Evolutionary conservation across 2,888 invertebrate genomes (phyloP), one percentile per base, ranked within the genome.

Genomic region (Napeogenes sylphis): DNA sequence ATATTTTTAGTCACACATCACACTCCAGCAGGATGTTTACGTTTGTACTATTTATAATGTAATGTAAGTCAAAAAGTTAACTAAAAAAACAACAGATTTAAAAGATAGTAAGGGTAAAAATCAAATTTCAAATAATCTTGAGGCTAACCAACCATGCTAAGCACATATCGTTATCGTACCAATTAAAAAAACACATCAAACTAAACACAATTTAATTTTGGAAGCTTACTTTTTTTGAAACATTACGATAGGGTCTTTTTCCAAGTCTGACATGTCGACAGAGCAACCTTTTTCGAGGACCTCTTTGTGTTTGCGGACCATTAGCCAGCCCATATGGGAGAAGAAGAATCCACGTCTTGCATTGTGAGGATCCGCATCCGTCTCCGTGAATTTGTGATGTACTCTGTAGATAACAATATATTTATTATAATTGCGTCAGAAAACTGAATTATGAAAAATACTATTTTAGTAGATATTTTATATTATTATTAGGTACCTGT

Each of bases 321-420:
- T 91, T 70, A 98, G 88, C 98, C 98, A 98, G 30, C 98, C 98
- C 80, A 98, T 95, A 83, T 98, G 98, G 0, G 97, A 94, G 87
- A 98, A 98, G 91, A 98, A 98, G 91, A 98, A 98, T 0, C 98
- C 99, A 66, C 97, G 91, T 45, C 91, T 92, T 0, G 96, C 94
- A 77, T 97, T 97, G 82, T 98, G 97, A 0, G 97, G 98, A 84
- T 98, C 97, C 0, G 97, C 97, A 77, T 97, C 93, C 0, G 97
- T 97, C 75, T 96, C 96, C 32, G 95, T 95, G 84, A 95, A 98
- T 85, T 97, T 97, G 83, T 98, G 98, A 82, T 98, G 97, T 4
- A 96, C 96, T 70, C 94, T 91, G 81, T 3, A 75, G 67, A 46
- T 42, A 42, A 42, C 10, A 3, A 42, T 42, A 46, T 10, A 45